Evolutionary conservation across 2,113 vertebrate species (phyloP).

Genomic region (Halcyon malimbica): DNA sequence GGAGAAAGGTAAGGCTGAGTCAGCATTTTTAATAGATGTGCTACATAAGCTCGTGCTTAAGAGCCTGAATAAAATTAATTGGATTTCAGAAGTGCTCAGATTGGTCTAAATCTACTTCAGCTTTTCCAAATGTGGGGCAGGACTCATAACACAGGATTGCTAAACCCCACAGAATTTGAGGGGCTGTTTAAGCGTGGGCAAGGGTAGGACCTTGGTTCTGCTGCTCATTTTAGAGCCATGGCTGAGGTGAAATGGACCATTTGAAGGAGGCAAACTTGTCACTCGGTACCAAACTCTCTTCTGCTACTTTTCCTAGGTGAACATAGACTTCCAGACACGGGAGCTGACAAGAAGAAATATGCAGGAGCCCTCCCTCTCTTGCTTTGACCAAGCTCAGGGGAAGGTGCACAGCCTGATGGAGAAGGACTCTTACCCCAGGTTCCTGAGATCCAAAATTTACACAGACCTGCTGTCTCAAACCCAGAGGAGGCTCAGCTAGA

Average conservation of each 20-base stretch:
- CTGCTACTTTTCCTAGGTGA: conserved; percentile 80
- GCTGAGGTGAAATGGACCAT: neutral
- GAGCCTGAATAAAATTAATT: neutral
- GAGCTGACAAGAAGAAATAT: conserved; percentile 91
- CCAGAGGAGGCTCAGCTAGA: conserved; percentile 90
- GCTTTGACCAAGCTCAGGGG: conserved; percentile 90
- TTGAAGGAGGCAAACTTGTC: neutral
- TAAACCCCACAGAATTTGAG: neutral
- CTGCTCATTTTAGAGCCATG: neutral
- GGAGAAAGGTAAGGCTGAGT: neutral
- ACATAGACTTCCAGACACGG: conserved; percentile 93
- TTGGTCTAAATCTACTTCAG: neutral
- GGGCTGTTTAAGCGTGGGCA: rapidly evolving
- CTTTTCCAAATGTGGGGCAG: neutral
- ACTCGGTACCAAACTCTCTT: conserved; percentile 1
- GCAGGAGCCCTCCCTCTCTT: conserved; percentile 86
- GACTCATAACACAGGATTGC: rapidly evolving
- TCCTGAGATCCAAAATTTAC: conserved; percentile 96
- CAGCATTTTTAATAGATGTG: neutral
- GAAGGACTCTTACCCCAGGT: conserved; percentile 97
- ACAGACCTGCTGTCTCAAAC: conserved; percentile 91
- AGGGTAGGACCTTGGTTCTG: neutral
- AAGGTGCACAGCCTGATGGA: conserved; percentile 97
- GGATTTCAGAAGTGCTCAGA: neutral
- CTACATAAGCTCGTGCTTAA: neutral